These are phyloP conservation scores for Phaethon lepturus DNA, from an alignment of 2,113 vertebrate species.

Conservation along the genomic window DNA sequence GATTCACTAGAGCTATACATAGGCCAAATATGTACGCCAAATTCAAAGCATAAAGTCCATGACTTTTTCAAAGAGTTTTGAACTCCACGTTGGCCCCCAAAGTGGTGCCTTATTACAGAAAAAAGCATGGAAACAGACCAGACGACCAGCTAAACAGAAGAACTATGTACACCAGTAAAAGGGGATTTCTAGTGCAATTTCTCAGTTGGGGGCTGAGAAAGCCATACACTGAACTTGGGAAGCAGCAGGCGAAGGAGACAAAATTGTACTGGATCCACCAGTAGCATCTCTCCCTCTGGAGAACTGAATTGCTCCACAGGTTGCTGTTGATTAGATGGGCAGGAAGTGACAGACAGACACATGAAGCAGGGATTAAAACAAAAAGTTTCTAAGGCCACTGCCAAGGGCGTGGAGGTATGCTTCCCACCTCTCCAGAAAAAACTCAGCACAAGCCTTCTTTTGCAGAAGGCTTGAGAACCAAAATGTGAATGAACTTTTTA, in stretches of 20 bases:
- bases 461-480: neutral
- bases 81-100: neutral
- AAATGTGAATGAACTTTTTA: neutral
- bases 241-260: neutral
- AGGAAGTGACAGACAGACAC: neutral
- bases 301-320: neutral
- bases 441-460: neutral
- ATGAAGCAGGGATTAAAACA: neutral
- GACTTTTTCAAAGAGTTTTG: neutral
- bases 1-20: neutral
- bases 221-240: neutral
- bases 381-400: neutral
- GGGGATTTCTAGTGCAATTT: neutral
- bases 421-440: neutral
- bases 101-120: neutral
- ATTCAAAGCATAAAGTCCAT: neutral
- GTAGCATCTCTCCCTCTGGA: neutral
- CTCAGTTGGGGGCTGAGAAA: neutral
- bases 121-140: neutral
- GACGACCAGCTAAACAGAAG: neutral
- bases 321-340: neutral
- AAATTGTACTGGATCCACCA: neutral
- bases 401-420: neutral
- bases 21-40: neutral
- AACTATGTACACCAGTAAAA: neutral